Conservation (phyloP, 2,113 vertebrate genomes). For the Ranitomeya variabilis region DNA sequence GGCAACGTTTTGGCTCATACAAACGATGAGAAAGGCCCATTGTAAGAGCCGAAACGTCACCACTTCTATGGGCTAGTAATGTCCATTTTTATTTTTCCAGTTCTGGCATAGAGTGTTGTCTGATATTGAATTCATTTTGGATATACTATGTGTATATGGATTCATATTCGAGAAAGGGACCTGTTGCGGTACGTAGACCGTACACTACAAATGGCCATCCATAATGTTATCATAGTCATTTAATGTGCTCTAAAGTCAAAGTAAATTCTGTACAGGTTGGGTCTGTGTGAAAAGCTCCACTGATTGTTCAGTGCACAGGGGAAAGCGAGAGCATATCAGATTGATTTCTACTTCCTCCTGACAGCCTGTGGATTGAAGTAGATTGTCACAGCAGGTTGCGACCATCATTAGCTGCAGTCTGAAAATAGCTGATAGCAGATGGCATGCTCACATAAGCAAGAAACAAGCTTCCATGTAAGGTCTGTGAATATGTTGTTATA, state of each 20-base stretch:
- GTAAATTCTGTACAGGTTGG: constrained; percentile 44
- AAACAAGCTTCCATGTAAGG: constrained; percentile 43
- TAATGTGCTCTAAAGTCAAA: constrained; percentile 27
- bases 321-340: constrained; percentile 58
- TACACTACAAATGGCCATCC: not conserved
- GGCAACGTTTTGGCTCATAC: too few relatives aligned
- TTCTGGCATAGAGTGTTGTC: too few relatives aligned
- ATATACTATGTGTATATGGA: not conserved
- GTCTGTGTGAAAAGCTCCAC: constrained; percentile 48
- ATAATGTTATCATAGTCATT: constrained; percentile 32
- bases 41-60: too few relatives aligned
- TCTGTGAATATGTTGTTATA: constrained; percentile 43
- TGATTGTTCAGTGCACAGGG: constrained; percentile 57
- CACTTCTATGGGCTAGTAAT: too few relatives aligned
- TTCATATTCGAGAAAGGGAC: not conserved
- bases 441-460: constrained; percentile 58
- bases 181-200: not conserved
- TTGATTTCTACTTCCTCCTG: constrained; percentile 58
- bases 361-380: constrained; percentile 60
- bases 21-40: too few relatives aligned
- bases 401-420: constrained; percentile 59
- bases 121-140: too few relatives aligned
- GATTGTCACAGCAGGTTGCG: constrained; percentile 59
- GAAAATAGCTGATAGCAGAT: constrained; percentile 58
- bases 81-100: too few relatives aligned